Conservation (phyloP, 30 jellyfish, hydroid and myxozoan species). For the Morbakka virulenta region DNA sequence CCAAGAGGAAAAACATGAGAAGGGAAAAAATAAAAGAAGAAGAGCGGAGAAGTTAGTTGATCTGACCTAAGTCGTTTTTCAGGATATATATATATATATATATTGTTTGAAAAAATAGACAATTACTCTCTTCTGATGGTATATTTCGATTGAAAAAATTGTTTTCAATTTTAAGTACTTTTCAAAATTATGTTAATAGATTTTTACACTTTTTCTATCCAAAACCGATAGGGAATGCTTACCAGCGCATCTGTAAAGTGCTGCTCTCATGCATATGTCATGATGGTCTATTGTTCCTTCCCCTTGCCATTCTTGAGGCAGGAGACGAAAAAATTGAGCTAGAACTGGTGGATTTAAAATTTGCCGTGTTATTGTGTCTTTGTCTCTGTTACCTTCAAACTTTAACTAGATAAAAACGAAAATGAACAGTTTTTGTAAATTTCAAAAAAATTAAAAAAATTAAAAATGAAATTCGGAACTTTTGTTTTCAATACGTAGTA, state of each 20-base stretch:
- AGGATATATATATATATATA: too few species aligned
- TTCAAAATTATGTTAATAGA: not conserved
- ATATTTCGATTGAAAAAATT: not conserved
- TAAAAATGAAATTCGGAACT: too few species aligned
- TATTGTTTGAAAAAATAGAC: too few species aligned
- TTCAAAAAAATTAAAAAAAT: not conserved
- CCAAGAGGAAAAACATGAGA: too few species aligned
- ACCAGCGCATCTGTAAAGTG: conserved; percentile 80
- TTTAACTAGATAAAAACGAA: conserved; percentile 46
- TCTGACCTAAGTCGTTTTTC: too few species aligned
- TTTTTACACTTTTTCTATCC: not conserved
- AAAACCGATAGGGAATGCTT: not conserved
- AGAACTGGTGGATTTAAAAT: conserved; percentile 69
- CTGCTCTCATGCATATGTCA: conserved; percentile 87
- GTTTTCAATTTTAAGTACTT: not conserved
- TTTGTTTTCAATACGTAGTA: not conserved
- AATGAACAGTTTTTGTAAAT: not conserved
- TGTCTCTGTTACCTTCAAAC: conserved; percentile 78
- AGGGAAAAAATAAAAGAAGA: too few species aligned
- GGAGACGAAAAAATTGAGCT: conserved; percentile 69
- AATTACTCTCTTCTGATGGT: too few species aligned
- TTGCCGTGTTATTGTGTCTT: conserved; percentile 40
- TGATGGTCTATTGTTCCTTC: conserved; percentile 46
- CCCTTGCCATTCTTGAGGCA: conserved; percentile 85
- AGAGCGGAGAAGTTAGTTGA: too few species aligned